These are phyloP conservation scores for Stenopsyche tienmushanensis DNA, from an alignment of 1,140 invertebrate species.

Conservation along the genomic window DNA sequence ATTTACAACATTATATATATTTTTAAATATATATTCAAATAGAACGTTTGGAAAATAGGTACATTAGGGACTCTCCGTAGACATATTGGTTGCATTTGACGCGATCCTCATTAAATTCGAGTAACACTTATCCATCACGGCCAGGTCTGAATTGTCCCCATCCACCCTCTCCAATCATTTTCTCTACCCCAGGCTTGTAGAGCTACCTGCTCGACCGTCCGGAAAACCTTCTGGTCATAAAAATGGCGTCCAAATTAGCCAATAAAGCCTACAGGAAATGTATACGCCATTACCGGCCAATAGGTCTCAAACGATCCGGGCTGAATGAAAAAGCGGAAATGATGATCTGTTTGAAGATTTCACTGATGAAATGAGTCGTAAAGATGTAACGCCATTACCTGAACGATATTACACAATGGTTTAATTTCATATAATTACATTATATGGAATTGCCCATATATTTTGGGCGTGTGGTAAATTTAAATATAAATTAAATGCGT, in stretches of 20 bases:
- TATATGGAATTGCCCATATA: no score
- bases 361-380: background rate
- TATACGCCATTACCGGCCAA: slow-evolving; percentile 24
- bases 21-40: no score
- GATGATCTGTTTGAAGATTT: slow-evolving; percentile 19
- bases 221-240: slow-evolving; percentile 24
- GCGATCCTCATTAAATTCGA: slow-evolving; percentile 9
- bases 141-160: background rate
- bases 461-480: no score
- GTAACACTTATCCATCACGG: slow-evolving; percentile 19
- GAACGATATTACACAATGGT: background rate
- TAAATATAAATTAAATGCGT: no score
- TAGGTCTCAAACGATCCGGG: background rate
- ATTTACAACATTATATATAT: no score
- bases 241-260: slow-evolving; percentile 32
- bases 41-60: no score
- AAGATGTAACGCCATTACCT: background rate
- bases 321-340: slow-evolving; percentile 8
- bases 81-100: no score
- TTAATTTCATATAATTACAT: no score
- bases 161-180: background rate
- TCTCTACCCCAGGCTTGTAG: background rate
- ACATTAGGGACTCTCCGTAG: no score
- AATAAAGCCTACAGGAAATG: slow-evolving; percentile 32
- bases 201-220: slow-evolving; percentile 1